Percentiles rank a stretch among this genome's conserved stretches.
These are phyloP conservation scores for Rhodeus uyekii DNA, from an alignment of 2,797 vertebrate genomes.

Conservation along the genomic window DNA sequence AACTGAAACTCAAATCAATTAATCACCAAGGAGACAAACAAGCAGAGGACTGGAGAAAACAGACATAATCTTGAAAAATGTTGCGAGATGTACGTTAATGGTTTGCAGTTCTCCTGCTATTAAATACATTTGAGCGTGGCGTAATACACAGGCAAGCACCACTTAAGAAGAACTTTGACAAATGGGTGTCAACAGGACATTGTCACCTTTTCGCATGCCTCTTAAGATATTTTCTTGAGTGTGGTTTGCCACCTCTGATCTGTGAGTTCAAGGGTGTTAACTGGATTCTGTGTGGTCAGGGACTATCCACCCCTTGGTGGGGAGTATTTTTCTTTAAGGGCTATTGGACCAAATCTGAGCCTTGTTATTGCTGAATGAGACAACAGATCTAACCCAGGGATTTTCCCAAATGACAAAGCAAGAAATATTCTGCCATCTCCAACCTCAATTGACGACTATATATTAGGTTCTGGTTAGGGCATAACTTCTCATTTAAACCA, in stretches of 20 bases:
- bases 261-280: constrained; percentile 50
- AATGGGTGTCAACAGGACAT: constrained; percentile 24
- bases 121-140: background rate
- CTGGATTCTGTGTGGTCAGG: constrained; percentile 56
- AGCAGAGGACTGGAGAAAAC: too few relatives aligned
- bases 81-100: background rate
- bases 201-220: constrained; percentile 49
- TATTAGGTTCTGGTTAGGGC: constrained; percentile 31
- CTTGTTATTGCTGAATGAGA: constrained; percentile 51
- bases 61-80: constrained; percentile 5
- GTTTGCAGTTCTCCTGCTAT: constrained; percentile 9
- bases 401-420: constrained; percentile 60
- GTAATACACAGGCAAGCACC: background rate
- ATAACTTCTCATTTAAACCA: constrained; percentile 46
- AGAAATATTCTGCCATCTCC: constrained; percentile 47
- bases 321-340: constrained; percentile 48
- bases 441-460: constrained; percentile 40
- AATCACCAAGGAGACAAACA: too few relatives aligned
- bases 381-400: constrained; percentile 53
- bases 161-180: constrained; percentile 21
- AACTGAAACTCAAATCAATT: too few relatives aligned
- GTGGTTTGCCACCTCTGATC: constrained; percentile 46
- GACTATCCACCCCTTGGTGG: constrained; percentile 32
- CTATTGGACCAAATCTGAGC: constrained; percentile 41
- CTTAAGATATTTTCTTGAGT: constrained; percentile 48